Conservation (phyloP, 30 jellyfish, hydroid and myxozoan species). For the Cassiopea andromeda region DNA sequence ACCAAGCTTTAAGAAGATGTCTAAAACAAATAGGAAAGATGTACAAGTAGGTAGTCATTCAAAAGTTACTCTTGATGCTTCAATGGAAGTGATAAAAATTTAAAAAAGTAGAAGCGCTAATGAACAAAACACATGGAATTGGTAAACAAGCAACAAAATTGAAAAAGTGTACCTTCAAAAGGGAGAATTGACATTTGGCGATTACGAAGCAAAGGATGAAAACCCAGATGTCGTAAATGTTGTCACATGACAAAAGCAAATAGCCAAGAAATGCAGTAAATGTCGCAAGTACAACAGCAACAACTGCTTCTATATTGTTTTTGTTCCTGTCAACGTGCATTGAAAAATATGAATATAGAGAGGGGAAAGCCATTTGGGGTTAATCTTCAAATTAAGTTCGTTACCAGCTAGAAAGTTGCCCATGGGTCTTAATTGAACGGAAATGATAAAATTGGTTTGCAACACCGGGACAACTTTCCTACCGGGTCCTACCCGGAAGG, state of each 20-base stretch:
- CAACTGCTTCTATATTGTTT: constrained; percentile 50
- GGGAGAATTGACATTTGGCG: constrained; percentile 97
- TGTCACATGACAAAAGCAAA: constrained; percentile 68
- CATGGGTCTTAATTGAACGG: too few species aligned
- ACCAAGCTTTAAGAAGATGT: too few species aligned
- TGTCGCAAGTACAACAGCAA: constrained; percentile 80
- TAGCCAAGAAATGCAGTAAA: constrained; percentile 89
- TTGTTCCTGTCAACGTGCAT: constrained; percentile 77
- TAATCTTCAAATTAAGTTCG: too few species aligned
- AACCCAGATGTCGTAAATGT: constrained; percentile 85
- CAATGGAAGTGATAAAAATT: too few species aligned
- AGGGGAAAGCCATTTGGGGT: neutral
- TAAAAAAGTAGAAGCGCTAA: too few species aligned
- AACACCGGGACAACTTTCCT: too few species aligned
- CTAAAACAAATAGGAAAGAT: too few species aligned
- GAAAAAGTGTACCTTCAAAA: constrained; percentile 71
- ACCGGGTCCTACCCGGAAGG: too few species aligned
- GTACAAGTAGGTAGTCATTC: too few species aligned
- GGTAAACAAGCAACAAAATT: neutral
- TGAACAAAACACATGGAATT: neutral
- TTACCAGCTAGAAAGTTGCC: too few species aligned
- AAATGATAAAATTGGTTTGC: too few species aligned
- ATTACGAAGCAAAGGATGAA: constrained; percentile 90
- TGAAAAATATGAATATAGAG: neutral
- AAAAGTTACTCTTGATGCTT: too few species aligned